Percentiles rank a stretch among this genome's conserved stretches.
Conservation (phyloP, 2,888 invertebrate species). For the Macropis europaea region DNA sequence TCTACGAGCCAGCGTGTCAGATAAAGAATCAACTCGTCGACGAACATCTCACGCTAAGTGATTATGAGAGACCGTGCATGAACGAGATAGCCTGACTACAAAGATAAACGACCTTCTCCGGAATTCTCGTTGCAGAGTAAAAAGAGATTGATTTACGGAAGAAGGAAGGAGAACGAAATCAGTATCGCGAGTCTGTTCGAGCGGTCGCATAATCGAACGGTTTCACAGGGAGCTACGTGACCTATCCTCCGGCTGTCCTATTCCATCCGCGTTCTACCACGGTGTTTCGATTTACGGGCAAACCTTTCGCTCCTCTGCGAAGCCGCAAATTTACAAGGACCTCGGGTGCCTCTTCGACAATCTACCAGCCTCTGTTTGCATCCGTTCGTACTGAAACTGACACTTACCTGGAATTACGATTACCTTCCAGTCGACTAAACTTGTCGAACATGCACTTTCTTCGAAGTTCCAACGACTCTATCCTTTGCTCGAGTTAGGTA, state of each 20-base stretch:
- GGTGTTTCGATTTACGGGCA: constrained; percentile 13
- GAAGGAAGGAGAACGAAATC: constrained; percentile 11
- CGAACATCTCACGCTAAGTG: constrained; percentile 8
- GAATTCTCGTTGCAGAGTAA: not conserved
- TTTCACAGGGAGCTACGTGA: constrained; percentile 15
- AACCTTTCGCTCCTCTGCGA: not conserved
- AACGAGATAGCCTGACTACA: not conserved
- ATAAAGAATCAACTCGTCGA: not conserved
- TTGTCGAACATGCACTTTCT: constrained; percentile 13
- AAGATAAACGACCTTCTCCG: not conserved
- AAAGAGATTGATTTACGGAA: constrained; percentile 36
- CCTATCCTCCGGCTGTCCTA: constrained; percentile 8
- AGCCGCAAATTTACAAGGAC: constrained; percentile 35
- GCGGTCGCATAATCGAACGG: constrained; percentile 35
- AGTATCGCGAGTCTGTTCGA: constrained; percentile 20
- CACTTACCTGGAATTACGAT: constrained; percentile 34
- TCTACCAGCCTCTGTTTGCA: not conserved
- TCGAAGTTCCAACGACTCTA: not conserved
- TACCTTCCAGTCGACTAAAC: constrained; percentile 18
- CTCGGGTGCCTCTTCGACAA: not conserved
- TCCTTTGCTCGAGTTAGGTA: not conserved
- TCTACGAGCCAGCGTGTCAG: not conserved
- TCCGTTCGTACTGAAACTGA: constrained; percentile 14
- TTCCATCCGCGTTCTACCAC: not conserved
- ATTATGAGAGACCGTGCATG: constrained; percentile 27